Percentiles rank a stretch among this genome's conserved stretches.
Conservation (phyloP, 1,140 invertebrate genomes). For the Nasonia longicornis region DNA sequence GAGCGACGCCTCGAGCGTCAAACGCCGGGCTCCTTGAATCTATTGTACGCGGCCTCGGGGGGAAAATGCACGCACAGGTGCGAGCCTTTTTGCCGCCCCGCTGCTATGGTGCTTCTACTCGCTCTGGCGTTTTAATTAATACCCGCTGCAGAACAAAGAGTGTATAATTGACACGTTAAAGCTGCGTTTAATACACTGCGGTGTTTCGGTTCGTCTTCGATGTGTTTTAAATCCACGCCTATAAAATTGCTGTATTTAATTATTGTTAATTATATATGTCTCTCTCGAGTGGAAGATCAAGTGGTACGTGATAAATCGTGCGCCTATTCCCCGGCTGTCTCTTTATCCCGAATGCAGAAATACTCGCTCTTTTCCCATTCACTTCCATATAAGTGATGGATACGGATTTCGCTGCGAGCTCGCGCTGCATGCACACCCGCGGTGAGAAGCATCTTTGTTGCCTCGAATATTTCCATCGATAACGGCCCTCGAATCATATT, state of each 20-base stretch:
- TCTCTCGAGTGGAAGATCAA: background rate
- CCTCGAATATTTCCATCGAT: constrained; percentile 37
- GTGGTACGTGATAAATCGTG: background rate
- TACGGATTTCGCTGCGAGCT: background rate
- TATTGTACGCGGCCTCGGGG: background rate
- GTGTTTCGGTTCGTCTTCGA: background rate
- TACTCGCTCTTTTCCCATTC: background rate
- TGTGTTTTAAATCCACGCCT: background rate
- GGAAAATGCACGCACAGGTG: background rate
- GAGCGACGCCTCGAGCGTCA: background rate
- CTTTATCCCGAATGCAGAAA: constrained; percentile 16
- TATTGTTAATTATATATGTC: background rate
- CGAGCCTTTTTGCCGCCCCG: background rate
- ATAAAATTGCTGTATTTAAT: too few relatives aligned
- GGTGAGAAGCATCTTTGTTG: background rate
- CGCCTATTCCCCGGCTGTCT: background rate
- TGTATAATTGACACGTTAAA: constrained; percentile 25
- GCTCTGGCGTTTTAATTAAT: constrained; percentile 31
- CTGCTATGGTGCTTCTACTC: background rate
- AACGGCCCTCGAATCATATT: constrained; percentile 31
- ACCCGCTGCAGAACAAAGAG: background rate
- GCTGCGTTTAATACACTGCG: background rate
- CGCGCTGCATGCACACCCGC: background rate
- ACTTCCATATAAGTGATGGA: constrained; percentile 21
- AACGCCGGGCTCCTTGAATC: background rate